Evolutionary conservation across 2,888 invertebrate genomes (phyloP), one percentile per base, ranked within the genome.

Genomic region (Pammene aurita): DNA sequence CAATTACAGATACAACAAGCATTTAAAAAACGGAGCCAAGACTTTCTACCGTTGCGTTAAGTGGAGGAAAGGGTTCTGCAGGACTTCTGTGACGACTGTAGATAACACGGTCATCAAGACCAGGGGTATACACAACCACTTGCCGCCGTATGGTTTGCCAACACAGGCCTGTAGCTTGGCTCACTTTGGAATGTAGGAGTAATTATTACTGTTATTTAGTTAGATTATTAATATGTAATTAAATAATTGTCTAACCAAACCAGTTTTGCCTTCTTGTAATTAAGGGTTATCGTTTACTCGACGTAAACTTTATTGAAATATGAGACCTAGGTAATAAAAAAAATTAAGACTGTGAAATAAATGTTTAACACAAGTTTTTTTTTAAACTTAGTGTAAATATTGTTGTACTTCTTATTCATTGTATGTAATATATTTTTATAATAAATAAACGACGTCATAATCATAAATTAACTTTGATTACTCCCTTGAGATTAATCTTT

Each of bases 41-140:
- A 52, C 26, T 52, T 11, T 38, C 44, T 68, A 68, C 26, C 63
- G 68, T 13, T 68, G 68, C 44, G 63, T 68, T 38, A 64, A 52
- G 44, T 68, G 68, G 68, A 42, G 68, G 14, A 68, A 63, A 11
- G 68, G 69, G 1, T 46, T 7, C 34, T 69, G 69, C 64, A 58
- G 69, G 26, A 46, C 54, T 13, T 44, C 54, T 18, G 34, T 69
- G 34, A 69, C 65, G 26, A 69, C 69, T 9, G 6, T 60, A 16
- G 60, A 65, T 7, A 46, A 64, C 18, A 44, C 41, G 6, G 60
- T 69, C 11, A 26, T 69, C 18, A 69, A 16, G 14, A 42, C 34
- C 5, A 69, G 14, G 16, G 34, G 44, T 2, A 7, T 34, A n/a
- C 64, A 69, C 16, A 64, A 69, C 34, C 69, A 69, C 38, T 38